Evolutionary conservation across 2,888 invertebrate genomes (phyloP).

Genomic region (Drosophila ustulata): DNA sequence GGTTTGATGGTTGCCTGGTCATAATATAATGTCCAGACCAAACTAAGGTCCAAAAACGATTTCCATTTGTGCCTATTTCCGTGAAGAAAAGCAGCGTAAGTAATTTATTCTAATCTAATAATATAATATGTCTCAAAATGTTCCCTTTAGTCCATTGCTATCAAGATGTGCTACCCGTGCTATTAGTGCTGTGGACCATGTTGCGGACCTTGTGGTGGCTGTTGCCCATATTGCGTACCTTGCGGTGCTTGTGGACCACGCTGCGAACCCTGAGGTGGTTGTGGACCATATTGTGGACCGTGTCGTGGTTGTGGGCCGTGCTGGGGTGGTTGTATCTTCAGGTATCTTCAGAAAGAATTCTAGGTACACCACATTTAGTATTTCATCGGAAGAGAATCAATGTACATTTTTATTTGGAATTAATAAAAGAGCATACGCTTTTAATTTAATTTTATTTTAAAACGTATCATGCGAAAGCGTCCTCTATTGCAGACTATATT

Average conservation of each 20-base stretch:
- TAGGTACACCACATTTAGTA: constrained; percentile 1
- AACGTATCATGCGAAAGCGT: no score
- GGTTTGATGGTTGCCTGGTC: no score
- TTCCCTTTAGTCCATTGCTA: no score
- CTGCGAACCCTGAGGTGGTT: constrained; percentile 15
- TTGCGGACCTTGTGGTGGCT: constrained; percentile 17
- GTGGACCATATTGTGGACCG: constrained; percentile 6
- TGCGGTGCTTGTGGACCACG: background rate
- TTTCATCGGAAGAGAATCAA: background rate
- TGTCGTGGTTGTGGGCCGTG: background rate
- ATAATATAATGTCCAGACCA: no score
- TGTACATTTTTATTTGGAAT: background rate
- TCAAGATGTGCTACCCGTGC: no score
- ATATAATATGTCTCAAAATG: no score
- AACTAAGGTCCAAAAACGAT: no score
- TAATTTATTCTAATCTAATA: no score
- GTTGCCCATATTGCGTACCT: background rate
- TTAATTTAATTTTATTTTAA: background rate
- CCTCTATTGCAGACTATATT: no score
- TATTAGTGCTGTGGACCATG: background rate
- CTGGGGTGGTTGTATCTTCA: constrained; percentile 10
- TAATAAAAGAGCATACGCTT: background rate
- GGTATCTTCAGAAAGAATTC: constrained; percentile 24
- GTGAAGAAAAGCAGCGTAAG: no score
- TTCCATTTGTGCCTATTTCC: no score